Evolutionary conservation across 2,797 vertebrate species (phyloP).

Genomic region (Acanthopagrus latus): DNA sequence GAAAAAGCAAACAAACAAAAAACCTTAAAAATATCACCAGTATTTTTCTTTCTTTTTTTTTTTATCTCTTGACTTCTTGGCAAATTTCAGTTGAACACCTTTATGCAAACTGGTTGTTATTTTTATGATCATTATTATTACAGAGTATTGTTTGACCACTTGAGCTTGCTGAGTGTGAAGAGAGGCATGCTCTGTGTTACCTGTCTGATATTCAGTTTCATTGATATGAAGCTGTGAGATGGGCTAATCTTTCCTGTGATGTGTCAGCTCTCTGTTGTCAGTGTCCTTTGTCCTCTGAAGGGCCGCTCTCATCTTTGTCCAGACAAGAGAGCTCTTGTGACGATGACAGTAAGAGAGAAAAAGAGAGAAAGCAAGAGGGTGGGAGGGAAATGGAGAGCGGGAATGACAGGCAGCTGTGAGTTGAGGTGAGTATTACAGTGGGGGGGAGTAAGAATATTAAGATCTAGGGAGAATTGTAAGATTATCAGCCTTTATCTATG

Average conservation of each 20-base stretch:
- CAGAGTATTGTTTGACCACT: not conserved
- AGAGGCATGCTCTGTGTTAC: not conserved
- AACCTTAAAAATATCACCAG: no score
- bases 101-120: no score
- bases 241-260: constrained; percentile 15
- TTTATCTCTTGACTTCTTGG: no score
- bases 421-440: not conserved
- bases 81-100: not conserved
- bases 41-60: no score
- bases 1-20: no score
- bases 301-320: constrained; percentile 45
- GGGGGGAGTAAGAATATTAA: not conserved
- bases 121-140: no score
- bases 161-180: not conserved
- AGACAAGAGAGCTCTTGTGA: constrained; percentile 69
- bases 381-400: not conserved
- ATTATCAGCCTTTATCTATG: not conserved
- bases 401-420: not conserved
- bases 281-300: constrained; percentile 55
- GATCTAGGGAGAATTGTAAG: not conserved
- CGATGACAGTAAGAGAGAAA: constrained; percentile 36
- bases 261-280: constrained; percentile 31
- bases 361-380: constrained; percentile 3
- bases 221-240: not conserved
- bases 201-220: not conserved